These are phyloP conservation scores for Melangyna quadrimaculata DNA, from an alignment of 2,888 invertebrate species.

Conservation along the genomic window DNA sequence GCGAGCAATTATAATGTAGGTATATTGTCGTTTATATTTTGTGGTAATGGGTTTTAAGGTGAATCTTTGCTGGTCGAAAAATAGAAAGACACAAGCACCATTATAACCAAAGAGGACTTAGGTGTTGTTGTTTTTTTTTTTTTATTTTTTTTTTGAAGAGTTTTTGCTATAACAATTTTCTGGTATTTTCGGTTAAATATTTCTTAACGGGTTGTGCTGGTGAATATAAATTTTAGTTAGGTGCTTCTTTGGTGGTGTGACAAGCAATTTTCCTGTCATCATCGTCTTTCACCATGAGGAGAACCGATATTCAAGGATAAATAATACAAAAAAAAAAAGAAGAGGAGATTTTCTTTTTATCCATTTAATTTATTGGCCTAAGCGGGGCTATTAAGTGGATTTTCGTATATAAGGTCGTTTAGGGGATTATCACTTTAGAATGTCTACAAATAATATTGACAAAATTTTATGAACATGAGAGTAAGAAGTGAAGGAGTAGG, in stretches of 20 bases:
- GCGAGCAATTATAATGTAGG: conserved; percentile 65
- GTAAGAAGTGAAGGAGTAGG: too few relatives aligned
- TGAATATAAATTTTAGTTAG: conserved; percentile 42
- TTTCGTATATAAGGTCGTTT: conserved; percentile 9
- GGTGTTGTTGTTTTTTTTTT: background rate
- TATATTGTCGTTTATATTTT: conserved; percentile 64
- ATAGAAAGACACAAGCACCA: conserved; percentile 4
- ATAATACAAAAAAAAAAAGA: background rate
- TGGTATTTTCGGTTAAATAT: conserved; percentile 32
- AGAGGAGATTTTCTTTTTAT: background rate
- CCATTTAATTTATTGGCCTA: conserved; percentile 23
- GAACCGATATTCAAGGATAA: background rate
- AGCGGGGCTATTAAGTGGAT: conserved; percentile 7
- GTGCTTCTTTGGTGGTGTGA: conserved; percentile 40
- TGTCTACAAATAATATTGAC: background rate
- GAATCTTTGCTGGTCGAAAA: background rate
- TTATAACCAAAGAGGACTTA: conserved; percentile 26
- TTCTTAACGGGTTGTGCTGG: conserved; percentile 2
- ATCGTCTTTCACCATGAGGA: conserved; percentile 10
- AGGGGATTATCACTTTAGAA: conserved; percentile 3
- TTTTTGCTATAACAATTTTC: conserved; percentile 18
- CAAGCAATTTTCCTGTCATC: conserved; percentile 48
- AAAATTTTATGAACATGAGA: too few relatives aligned
- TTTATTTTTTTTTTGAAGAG: background rate
- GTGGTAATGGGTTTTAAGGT: conserved; percentile 22